Conservation (phyloP, 2,888 invertebrate genomes). For the Drosophila robusta region DNA sequence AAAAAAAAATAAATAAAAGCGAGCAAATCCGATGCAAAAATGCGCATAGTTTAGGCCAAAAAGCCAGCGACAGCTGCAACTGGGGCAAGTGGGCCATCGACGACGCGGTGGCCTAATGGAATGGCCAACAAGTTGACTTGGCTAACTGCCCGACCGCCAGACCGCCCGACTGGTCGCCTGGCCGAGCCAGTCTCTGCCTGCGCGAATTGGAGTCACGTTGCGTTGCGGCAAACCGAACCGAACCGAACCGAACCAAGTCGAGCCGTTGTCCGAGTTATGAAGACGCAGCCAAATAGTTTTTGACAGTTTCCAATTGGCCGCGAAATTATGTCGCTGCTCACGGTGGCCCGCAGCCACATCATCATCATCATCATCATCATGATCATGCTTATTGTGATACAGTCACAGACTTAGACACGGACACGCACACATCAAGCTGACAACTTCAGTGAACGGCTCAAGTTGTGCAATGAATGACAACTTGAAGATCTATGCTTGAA, state of each 20-base stretch:
- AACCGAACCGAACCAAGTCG: not conserved
- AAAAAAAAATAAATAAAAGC: too few relatives aligned
- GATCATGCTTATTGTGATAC: conserved; percentile 7
- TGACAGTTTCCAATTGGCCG: conserved; percentile 72
- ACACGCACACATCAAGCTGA: conserved; percentile 42
- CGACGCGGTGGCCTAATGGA: conserved; percentile 57
- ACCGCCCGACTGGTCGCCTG: conserved; percentile 9
- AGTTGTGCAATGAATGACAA: conserved; percentile 30
- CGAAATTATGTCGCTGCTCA: conserved; percentile 51
- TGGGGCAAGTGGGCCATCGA: conserved; percentile 64
- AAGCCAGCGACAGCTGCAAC: conserved; percentile 47
- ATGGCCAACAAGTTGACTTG: conserved; percentile 48
- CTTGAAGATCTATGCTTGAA: conserved; percentile 5
- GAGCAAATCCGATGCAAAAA: conserved; percentile 56
- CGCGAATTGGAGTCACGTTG: not conserved
- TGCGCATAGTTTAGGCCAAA: conserved; percentile 60
- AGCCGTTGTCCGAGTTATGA: conserved; percentile 65
- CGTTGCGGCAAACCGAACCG: not conserved
- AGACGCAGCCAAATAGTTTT: conserved; percentile 74
- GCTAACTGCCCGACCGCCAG: conserved; percentile 1
- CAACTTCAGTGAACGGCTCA: conserved; percentile 34
- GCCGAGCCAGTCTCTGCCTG: conserved; percentile 43
- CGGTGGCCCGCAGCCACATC: conserved; percentile 42
- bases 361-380: not conserved
- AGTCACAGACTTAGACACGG: conserved; percentile 24